A percentile compares a stretch with the other conserved stretches of the same genome.
phyloP scores from a whole-genome alignment of 2,113 vertebrate species.

The Hoplias malabaricus region DNA sequence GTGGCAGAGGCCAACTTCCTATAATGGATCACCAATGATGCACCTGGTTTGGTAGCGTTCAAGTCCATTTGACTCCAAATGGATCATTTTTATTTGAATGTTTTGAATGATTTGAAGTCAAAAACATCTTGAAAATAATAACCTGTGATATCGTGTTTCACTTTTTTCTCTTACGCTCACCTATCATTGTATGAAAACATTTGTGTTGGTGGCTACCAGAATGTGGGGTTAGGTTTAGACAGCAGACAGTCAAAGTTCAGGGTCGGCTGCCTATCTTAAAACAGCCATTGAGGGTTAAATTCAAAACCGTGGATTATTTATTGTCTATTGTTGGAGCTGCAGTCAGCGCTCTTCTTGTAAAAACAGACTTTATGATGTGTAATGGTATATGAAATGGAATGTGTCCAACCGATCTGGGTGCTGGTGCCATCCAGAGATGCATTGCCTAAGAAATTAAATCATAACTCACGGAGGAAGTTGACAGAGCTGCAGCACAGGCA shows the following conservation, averaged over 20 bases:
- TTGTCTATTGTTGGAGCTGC: not conserved
- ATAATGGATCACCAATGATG: too few species aligned
- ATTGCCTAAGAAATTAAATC: slow-evolving; percentile 30
- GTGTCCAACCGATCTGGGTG: not conserved
- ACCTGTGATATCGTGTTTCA: too few species aligned
- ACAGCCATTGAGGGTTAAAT: not conserved
- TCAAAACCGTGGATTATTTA: not conserved
- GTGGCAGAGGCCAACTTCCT: too few species aligned
- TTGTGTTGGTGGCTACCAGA: too few species aligned
- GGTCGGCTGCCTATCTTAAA: not conserved
- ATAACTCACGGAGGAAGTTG: slow-evolving; percentile 13
- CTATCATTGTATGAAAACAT: too few species aligned
- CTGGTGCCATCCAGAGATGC: not conserved
- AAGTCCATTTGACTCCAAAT: too few species aligned
- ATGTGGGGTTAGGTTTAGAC: not conserved
- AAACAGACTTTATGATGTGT: slow-evolving; percentile 28
- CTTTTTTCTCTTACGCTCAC: too few species aligned
- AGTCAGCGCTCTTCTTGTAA: slow-evolving; percentile 13
- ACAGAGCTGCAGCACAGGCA: not conserved
- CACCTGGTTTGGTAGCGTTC: too few species aligned
- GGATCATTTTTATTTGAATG: too few species aligned
- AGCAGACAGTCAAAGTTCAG: not conserved
- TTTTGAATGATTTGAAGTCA: too few species aligned
- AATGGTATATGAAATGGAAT: slow-evolving; percentile 42
- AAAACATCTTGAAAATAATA: too few species aligned